Evolutionary conservation across 1,140 invertebrate genomes (phyloP), one percentile per base, ranked within the genome.

Genomic region (Pseudomyrmex pallidus): DNA sequence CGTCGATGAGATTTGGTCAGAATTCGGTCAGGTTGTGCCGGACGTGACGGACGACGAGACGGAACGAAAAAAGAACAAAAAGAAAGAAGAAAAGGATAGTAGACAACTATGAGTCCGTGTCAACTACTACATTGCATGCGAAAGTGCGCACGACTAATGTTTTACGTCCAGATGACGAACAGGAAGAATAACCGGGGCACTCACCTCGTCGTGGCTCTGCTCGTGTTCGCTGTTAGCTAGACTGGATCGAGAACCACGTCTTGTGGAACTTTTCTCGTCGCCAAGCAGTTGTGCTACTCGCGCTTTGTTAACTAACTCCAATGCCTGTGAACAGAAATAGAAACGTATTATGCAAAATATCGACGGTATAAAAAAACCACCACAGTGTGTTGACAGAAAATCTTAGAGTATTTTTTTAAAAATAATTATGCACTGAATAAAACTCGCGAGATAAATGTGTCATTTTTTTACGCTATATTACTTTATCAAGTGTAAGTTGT

Each of bases 221-320:
- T 94, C 93, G 44, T 94, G 92, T 63, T 94, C 93, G 80, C 90
- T 94, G 76, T 93, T 94, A 15, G 88, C 93, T 76, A 94, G 77
- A 83, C 94, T 94, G 61, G 94, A 92, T 44, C 92, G 91, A 25
- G 93, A 94, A 61, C 93, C 93, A 66, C 94, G 93, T 74, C 94
- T 92, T 61, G 90, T 92, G 20, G 90, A 87, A 2, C 91, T 89
- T 67, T 94, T 94, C n/a, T 94, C 94, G n/a, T 94, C 93, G 10
- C 95, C 95, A 84, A 97, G 92, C 85, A 97, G 95, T 91, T 97
- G 96, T 66, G 96, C 95, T 78, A 97, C 96, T 93, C 98, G 98
- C 46, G 97, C 96, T 95, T 98, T 97, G 94, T 98, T 98, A 84
- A 98, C 97, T 88, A 98, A 96, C 95, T 98, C 98, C 93, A 98